phyloP scores from a whole-genome alignment of 2,797 vertebrate genomes.

The Anniella stebbinsi region DNA sequence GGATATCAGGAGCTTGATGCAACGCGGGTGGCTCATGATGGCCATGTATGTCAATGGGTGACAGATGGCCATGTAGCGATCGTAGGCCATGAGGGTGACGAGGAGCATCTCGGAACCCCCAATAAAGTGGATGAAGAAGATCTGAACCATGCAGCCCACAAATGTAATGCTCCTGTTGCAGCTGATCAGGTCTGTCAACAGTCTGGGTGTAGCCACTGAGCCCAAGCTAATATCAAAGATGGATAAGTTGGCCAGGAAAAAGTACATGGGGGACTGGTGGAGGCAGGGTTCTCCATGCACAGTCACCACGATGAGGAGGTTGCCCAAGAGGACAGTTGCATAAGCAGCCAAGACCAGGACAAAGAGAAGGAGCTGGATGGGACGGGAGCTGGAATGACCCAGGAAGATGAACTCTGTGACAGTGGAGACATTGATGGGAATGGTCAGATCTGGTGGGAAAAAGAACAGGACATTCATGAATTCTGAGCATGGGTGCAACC shows the following conservation, averaged over 20 bases:
- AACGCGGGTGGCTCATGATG: conserved; percentile 54
- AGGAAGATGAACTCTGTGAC: conserved; percentile 71
- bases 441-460: background rate
- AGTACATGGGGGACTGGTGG: conserved; percentile 73
- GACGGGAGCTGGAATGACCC: conserved; percentile 58
- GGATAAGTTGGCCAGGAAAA: conserved; percentile 72
- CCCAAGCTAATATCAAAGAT: conserved; percentile 71
- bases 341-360: conserved; percentile 61
- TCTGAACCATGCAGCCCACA: conserved; percentile 67
- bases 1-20: conserved; percentile 53
- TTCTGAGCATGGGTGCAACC: background rate
- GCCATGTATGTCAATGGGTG: conserved; percentile 68
- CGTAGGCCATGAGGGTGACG: conserved; percentile 74
- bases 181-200: conserved; percentile 64
- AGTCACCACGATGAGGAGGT: conserved; percentile 67
- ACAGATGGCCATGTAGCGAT: conserved; percentile 75
- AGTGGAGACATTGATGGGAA: conserved; percentile 51
- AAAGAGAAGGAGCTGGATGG: conserved; percentile 64
- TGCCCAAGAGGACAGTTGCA: conserved; percentile 59
- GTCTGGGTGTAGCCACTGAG: conserved; percentile 70
- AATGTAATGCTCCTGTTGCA: conserved; percentile 64
- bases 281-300: conserved; percentile 50
- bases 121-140: conserved; percentile 74
- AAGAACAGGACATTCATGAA: background rate
- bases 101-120: conserved; percentile 74